phyloP scores from a whole-genome alignment of 2,113 vertebrate species.

The Sardina pilchardus region DNA sequence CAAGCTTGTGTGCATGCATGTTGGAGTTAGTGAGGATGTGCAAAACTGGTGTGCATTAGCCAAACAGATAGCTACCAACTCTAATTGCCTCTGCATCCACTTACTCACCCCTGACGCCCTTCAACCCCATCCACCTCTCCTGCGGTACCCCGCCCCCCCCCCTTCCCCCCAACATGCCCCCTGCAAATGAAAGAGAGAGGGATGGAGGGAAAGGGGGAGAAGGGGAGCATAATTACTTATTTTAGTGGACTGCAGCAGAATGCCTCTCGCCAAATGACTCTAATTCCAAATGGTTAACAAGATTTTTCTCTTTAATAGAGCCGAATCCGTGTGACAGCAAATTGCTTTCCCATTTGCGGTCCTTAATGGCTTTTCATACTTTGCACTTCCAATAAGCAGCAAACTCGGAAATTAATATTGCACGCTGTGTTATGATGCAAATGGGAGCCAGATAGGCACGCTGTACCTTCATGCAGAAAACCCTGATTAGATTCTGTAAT shows the following conservation, averaged over 20 bases:
- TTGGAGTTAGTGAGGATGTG: conserved; percentile 25
- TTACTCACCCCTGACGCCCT: conserved; percentile 58
- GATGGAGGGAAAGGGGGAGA: conserved; percentile 51
- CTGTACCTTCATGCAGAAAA: conserved; percentile 73
- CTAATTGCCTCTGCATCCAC: conserved; percentile 79
- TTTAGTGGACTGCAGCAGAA: conserved; percentile 77
- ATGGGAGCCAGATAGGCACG: conserved; percentile 72
- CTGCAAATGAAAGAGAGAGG: conserved; percentile 70
- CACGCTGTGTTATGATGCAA: conserved; percentile 81
- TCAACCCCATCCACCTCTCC: conserved; percentile 54
- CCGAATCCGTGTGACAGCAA: conserved; percentile 76
- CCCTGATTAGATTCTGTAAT: conserved; percentile 78
- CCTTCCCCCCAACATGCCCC: conserved; percentile 40
- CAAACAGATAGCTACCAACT: conserved; percentile 77
- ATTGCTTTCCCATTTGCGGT: conserved; percentile 80
- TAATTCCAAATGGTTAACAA: conserved; percentile 83
- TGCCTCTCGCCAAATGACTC: conserved; percentile 80
- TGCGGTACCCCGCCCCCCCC: conserved; percentile 43
- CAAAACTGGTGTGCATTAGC: conserved; percentile 68
- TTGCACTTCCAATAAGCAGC: conserved; percentile 82
- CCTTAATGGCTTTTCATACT: conserved; percentile 80
- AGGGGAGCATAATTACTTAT: conserved; percentile 79
- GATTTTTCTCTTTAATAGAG: conserved; percentile 81
- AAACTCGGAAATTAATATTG: conserved; percentile 82
- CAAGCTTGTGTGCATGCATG: conserved; percentile 19